Evolutionary conservation across 2,113 vertebrate species (phyloP).

Genomic region (Smithornis capensis): DNA sequence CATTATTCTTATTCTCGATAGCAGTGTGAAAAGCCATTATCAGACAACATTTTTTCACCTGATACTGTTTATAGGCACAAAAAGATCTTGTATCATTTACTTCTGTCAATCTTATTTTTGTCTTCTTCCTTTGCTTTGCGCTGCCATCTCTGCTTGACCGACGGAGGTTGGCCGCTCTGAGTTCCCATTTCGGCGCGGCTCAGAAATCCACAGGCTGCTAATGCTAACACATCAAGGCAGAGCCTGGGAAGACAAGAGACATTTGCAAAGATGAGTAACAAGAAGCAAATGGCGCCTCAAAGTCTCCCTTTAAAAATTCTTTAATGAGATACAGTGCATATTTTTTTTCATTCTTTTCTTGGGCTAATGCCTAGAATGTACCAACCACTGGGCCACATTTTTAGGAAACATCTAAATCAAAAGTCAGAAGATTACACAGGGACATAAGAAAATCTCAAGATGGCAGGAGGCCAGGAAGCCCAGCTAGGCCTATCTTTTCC

Average conservation of each 20-base stretch:
- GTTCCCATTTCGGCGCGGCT: not conserved
- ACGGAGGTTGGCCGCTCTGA: not conserved
- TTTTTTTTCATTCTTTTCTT: conserved; percentile 49
- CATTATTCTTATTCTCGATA: not conserved
- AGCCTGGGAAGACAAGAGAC: conserved; percentile 60
- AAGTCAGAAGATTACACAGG: conserved; percentile 46
- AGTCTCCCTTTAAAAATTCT: conserved; percentile 62
- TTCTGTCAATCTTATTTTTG: not conserved
- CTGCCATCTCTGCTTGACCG: not conserved
- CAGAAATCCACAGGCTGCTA: conserved; percentile 21
- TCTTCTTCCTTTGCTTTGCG: not conserved
- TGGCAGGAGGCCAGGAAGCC: conserved; percentile 37
- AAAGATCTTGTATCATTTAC: not conserved
- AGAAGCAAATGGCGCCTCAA: conserved; percentile 36
- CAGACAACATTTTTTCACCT: not conserved
- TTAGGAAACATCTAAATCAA: conserved; percentile 63
- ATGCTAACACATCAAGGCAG: conserved; percentile 21
- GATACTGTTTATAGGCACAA: not conserved
- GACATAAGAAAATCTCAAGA: conserved; percentile 47
- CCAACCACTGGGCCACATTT: conserved; percentile 51
- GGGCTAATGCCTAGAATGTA: conserved; percentile 49
- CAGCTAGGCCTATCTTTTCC: not conserved
- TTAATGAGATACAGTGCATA: conserved; percentile 41
- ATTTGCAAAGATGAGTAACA: conserved; percentile 53
- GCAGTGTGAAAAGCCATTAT: not conserved